Evolutionary conservation across 2,888 invertebrate genomes (phyloP), one percentile per base, ranked within the genome.

Genomic region (Pinctada fucata): DNA sequence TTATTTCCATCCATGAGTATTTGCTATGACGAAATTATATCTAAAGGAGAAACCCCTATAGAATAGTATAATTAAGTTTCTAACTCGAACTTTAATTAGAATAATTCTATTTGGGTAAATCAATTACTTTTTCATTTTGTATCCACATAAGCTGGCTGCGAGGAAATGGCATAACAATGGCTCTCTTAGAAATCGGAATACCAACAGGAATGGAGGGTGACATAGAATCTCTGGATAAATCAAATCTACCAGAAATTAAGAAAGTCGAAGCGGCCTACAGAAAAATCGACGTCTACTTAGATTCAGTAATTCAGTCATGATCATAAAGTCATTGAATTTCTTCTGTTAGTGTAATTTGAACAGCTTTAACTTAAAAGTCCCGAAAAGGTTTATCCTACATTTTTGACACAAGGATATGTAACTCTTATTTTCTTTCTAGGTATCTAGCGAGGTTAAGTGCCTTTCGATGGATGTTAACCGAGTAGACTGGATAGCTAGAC

Each of bases 121-220:
- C 31, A 31, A 31, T 31, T 31, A 31, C 31, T 31, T 31, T 31
- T 31, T 31, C 31, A 31, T 31, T 31, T 31, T 31, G 31, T 31
- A 31, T 31, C 31, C 31, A 31, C 31, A 31, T 2, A 6, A 78
- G 78, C 3, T 78, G 73, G 72, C 6, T 69, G 31, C 52, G 73
- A 31, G 45, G 49, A 10, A 69, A 66, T 5, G 10, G 51, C 3
- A 73, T 72, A 16, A 68, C 68, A 13, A 78, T 78, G 78, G 68
- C 48, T 50, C 10, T 73, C 2, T 51, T 78, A n/a, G 67, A 78
- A 13, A 68, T 78, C 10, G 52, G 47, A 6, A 16, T 73, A 10
- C 78, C 78, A 10, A 68, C 73, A 31, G 78, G 78, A 8, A 78
- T 64, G 63, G 73, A 72, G 49, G 78, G 65, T 13, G 73, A 73